A percentile compares a stretch with the other conserved stretches of the same genome.
These are phyloP conservation scores for Apamea anceps DNA, from an alignment of 2,888 invertebrate species.

Conservation along the genomic window DNA sequence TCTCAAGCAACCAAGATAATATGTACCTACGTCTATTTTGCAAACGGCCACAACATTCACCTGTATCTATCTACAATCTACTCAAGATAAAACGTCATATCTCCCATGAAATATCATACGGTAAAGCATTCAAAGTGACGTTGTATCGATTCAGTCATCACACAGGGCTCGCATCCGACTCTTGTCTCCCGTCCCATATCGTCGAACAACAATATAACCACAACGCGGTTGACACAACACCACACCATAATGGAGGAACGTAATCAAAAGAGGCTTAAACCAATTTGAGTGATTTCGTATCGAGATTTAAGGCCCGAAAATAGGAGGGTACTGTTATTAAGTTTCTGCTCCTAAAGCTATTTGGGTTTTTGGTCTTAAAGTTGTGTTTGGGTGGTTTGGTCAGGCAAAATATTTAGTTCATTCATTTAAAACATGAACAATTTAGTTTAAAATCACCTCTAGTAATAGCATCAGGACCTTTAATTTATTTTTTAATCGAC, in stretches of 20 bases:
- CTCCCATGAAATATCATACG: slow-evolving; percentile 60
- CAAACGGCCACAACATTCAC: slow-evolving; percentile 2
- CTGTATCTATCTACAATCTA: not conserved
- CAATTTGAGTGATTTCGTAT: slow-evolving; percentile 57
- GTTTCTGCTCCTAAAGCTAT: not conserved
- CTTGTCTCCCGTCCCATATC: slow-evolving; percentile 63
- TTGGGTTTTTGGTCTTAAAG: not conserved
- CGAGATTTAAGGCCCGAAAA: slow-evolving; percentile 19
- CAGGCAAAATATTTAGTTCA: not conserved
- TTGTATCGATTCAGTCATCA: slow-evolving; percentile 75
- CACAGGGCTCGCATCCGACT: slow-evolving; percentile 71
- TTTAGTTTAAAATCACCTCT: no score
- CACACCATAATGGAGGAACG: slow-evolving; percentile 63
- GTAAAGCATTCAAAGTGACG: slow-evolving; percentile 61
- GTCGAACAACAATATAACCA: slow-evolving; percentile 66
- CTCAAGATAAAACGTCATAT: slow-evolving; percentile 40
- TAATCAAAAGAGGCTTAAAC: slow-evolving; percentile 67
- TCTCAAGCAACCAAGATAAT: not conserved
- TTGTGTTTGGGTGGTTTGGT: not conserved
- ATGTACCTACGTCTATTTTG: not conserved
- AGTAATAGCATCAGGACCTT: not conserved
- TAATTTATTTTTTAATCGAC: not conserved
- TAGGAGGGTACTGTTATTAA: slow-evolving; percentile 9
- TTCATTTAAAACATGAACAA: not conserved
- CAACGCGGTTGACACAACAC: slow-evolving; percentile 63